phyloP scores from a whole-genome alignment of 1,140 invertebrate genomes.

The Eriosoma lanigerum region DNA sequence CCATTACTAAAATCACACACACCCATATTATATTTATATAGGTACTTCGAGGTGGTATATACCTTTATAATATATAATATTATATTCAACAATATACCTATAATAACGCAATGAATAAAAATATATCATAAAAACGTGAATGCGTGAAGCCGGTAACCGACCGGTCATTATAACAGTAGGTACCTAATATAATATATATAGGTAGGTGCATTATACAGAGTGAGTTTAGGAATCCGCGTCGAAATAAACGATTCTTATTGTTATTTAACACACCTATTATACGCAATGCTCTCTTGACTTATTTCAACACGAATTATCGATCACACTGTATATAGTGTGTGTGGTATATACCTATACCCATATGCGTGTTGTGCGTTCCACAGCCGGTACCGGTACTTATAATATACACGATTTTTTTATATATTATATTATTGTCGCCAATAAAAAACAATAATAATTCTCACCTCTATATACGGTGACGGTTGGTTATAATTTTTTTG shows the following conservation, averaged over 20 bases:
- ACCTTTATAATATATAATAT: too few relatives aligned
- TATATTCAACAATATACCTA: background rate
- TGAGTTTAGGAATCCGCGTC: too few relatives aligned
- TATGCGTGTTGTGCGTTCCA: background rate
- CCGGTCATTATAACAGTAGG: background rate
- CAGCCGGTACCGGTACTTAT: too few relatives aligned
- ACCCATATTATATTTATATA: too few relatives aligned
- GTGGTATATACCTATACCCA: background rate
- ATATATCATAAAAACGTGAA: constrained; percentile 12
- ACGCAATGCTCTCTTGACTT: too few relatives aligned
- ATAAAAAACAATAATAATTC: constrained; percentile 36
- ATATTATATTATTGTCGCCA: background rate
- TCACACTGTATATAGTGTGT: background rate
- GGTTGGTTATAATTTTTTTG: background rate
- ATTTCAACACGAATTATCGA: too few relatives aligned
- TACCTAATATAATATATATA: too few relatives aligned
- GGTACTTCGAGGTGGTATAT: too few relatives aligned
- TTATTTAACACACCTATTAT: too few relatives aligned
- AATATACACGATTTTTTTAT: background rate
- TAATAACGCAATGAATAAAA: constrained; percentile 25
- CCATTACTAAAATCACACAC: too few relatives aligned
- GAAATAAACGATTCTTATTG: too few relatives aligned
- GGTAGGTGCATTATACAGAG: too few relatives aligned
- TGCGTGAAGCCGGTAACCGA: background rate
- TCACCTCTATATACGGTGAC: constrained; percentile 13